phyloP scores from a whole-genome alignment of 2,888 invertebrate genomes.

The Ypsolopha sequella region DNA sequence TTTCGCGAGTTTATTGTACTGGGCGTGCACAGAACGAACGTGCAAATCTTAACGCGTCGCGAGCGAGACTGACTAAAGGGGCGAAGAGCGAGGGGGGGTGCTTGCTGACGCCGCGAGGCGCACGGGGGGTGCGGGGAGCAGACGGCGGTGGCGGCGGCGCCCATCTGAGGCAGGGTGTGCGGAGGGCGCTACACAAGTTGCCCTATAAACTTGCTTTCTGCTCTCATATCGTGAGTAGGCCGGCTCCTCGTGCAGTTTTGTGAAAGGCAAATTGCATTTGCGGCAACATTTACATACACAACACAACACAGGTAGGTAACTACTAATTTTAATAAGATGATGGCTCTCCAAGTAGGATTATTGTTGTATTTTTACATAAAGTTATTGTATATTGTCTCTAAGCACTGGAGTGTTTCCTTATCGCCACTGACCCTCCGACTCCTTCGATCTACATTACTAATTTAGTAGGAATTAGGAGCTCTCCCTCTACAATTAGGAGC shows the following conservation, averaged over 20 bases:
- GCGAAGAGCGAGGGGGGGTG: no score
- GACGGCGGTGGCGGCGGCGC: slow-evolving; percentile 3
- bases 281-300: slow-evolving; percentile 10
- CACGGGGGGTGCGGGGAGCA: slow-evolving; percentile 12
- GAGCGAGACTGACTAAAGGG: not conserved
- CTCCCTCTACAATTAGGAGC: no score
- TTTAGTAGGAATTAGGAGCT: not conserved
- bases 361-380: no score
- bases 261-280: slow-evolving; percentile 45
- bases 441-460: not conserved
- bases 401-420: no score
- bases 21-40: no score
- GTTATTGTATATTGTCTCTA: no score
- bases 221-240: slow-evolving; percentile 43
- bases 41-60: not conserved
- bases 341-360: no score
- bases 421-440: no score
- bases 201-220: slow-evolving; percentile 55
- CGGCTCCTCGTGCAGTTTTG: slow-evolving; percentile 35
- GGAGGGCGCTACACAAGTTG: slow-evolving; percentile 34
- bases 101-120: slow-evolving; percentile 7
- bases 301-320: not conserved
- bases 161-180: slow-evolving; percentile 16
- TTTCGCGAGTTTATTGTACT: slow-evolving; percentile 19
- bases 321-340: no score